Conservation (phyloP, 2,888 invertebrate genomes). For the Pemphredon lugubris region DNA sequence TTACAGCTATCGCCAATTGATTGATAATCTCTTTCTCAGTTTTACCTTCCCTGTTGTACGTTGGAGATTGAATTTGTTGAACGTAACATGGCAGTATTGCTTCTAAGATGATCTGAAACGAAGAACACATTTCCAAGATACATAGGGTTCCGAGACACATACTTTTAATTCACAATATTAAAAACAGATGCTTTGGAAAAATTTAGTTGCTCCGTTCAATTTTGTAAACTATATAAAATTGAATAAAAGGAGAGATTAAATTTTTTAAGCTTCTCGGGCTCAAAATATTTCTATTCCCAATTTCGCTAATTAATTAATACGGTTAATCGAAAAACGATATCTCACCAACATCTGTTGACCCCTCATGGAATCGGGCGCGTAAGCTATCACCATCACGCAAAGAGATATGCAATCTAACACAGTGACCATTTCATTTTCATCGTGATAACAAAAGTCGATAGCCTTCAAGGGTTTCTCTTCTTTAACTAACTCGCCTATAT, state of each 20-base stretch:
- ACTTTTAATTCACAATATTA: no score
- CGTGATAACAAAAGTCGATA: slow-evolving; percentile 99
- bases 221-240: no score
- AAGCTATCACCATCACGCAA: slow-evolving; percentile 99
- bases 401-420: slow-evolving; percentile 98
- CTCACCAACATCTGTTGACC: slow-evolving; percentile 95
- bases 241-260: no score
- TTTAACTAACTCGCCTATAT: slow-evolving; percentile 95
- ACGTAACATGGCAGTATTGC: slow-evolving; percentile 98
- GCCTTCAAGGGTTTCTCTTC: slow-evolving; percentile 95
- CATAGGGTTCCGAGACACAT: no score
- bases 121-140: no score
- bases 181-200: no score
- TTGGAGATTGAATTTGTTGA: slow-evolving; percentile 94
- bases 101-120: slow-evolving; percentile 92
- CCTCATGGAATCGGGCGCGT: slow-evolving; percentile 96
- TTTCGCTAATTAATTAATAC: background rate
- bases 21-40: slow-evolving; percentile 96
- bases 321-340: background rate
- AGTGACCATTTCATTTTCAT: slow-evolving; percentile 98
- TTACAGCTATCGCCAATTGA: slow-evolving; percentile 96
- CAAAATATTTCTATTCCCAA: no score
- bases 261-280: no score
- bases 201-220: no score
- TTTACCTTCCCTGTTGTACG: slow-evolving; percentile 94